phyloP scores from a whole-genome alignment of 2,113 vertebrate species.

The Brachyhypopomus gauderio region DNA sequence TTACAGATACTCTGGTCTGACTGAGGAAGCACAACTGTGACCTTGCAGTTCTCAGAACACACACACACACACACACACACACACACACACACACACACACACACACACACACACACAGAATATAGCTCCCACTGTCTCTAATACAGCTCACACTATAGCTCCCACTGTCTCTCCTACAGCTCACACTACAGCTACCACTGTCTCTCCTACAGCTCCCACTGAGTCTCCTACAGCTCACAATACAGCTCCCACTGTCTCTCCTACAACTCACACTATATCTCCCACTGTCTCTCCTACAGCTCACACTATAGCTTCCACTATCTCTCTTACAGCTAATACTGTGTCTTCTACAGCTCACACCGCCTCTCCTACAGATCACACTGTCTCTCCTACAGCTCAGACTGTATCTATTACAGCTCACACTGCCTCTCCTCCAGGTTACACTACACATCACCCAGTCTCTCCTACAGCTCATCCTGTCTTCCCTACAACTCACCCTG shows the following conservation, averaged over 20 bases:
- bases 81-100: slow-evolving; percentile 11
- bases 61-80: slow-evolving; percentile 15
- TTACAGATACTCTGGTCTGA: slow-evolving; percentile 33
- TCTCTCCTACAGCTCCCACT: too few relatives aligned
- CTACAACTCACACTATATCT: neutral
- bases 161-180: neutral
- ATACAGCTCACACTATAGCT: too few relatives aligned
- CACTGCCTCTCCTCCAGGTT: too few relatives aligned
- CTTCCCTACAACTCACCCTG: too few relatives aligned
- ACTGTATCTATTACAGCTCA: too few relatives aligned
- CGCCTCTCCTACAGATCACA: neutral
- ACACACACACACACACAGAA: slow-evolving; percentile 17
- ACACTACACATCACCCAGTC: too few relatives aligned
- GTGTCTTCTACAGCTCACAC: neutral
- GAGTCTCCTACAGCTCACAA: too few relatives aligned
- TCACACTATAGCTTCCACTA: too few relatives aligned
- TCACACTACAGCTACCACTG: neutral
- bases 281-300: neutral
- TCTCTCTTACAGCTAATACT: neutral
- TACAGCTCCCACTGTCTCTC: neutral
- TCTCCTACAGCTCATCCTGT: too few relatives aligned
- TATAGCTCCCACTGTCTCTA: neutral
- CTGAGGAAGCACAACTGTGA: neutral
- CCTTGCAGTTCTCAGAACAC: neutral
- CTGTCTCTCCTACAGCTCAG: too few relatives aligned